phyloP scores from a whole-genome alignment of 2,888 invertebrate species.

The Zygaena filipendulae region DNA sequence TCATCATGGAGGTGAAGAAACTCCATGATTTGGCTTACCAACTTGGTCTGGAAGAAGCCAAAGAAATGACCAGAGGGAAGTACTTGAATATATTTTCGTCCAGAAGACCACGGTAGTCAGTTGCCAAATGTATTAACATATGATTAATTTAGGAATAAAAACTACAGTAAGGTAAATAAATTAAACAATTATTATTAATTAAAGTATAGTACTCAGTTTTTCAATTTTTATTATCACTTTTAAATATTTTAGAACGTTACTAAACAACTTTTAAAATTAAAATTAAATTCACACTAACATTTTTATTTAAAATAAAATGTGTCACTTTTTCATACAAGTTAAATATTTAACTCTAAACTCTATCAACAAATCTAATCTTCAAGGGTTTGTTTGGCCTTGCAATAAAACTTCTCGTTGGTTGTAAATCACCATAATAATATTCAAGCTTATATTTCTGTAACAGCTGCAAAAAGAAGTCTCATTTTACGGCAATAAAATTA shows the following conservation, averaged over 20 bases:
- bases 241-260: no score
- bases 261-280: no score
- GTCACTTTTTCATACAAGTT: no score
- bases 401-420: conserved; percentile 66
- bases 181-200: no score
- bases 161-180: conserved; percentile 8
- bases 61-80: conserved; percentile 96
- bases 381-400: conserved; percentile 70
- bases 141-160: not conserved
- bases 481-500: no score
- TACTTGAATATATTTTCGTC: conserved; percentile 85
- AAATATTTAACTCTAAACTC: no score
- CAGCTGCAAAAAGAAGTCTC: conserved; percentile 65
- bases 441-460: conserved; percentile 71
- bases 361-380: conserved; percentile 73
- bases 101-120: conserved; percentile 34
- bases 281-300: no score
- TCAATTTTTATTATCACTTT: no score
- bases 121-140: conserved; percentile 1
- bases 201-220: no score
- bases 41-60: conserved; percentile 93
- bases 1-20: conserved; percentile 93
- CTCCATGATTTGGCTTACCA: conserved; percentile 95
- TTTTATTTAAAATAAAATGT: no score
- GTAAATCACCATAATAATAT: conserved; percentile 74